Percentiles rank a stretch among this genome's conserved stretches.
These are phyloP conservation scores for Lagopus muta DNA, from an alignment of 2,113 vertebrate genomes.

Conservation along the genomic window DNA sequence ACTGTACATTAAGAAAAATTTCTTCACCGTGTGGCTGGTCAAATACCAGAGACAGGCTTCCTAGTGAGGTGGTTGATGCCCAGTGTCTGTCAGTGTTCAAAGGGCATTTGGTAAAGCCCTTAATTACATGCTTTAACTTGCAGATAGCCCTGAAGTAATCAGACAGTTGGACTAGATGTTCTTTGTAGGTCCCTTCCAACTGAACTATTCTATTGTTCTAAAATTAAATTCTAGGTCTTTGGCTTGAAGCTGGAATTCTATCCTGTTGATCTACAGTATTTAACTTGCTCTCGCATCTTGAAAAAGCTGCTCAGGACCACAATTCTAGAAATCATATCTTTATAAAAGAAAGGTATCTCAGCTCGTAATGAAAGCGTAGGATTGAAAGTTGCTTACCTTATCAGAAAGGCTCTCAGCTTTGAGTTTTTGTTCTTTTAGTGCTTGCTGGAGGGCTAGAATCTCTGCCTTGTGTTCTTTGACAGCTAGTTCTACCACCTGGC, in stretches of 20 bases:
- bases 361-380: not conserved
- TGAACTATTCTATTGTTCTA: not conserved
- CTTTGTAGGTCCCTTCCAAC: not conserved
- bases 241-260: not conserved
- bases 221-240: not conserved
- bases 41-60: not conserved
- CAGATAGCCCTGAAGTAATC: not conserved
- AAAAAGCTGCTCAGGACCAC: not conserved
- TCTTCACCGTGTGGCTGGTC: not conserved
- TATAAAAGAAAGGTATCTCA: not conserved
- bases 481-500: constrained; percentile 93
- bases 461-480: constrained; percentile 99
- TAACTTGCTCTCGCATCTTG: not conserved
- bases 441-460: constrained; percentile 94
- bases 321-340: not conserved
- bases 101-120: not conserved
- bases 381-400: constrained; percentile 83
- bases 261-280: not conserved
- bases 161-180: not conserved
- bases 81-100: not conserved
- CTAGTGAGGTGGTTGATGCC: not conserved
- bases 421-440: constrained; percentile 97
- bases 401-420: constrained; percentile 97
- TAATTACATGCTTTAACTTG: not conserved
- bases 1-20: not conserved